Conservation (phyloP, 1,140 invertebrate species). For the Drosophila parvula region DNA sequence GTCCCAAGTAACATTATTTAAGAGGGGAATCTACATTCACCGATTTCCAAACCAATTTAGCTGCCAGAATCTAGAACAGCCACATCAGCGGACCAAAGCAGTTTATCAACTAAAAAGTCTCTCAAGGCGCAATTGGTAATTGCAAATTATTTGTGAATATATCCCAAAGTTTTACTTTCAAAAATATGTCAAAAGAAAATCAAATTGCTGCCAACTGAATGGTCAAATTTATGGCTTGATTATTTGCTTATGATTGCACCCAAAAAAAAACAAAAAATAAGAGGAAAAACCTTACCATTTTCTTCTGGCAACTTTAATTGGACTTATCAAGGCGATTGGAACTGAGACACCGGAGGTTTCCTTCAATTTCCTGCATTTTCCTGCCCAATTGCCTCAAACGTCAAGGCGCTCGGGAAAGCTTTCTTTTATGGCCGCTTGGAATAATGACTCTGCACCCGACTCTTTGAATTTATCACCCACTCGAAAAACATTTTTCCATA, state of each 20-base stretch:
- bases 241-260: slow-evolving; percentile 77
- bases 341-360: slow-evolving; percentile 41
- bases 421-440: slow-evolving; percentile 74
- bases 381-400: slow-evolving; percentile 49
- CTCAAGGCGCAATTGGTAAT: slow-evolving; percentile 58
- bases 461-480: slow-evolving; percentile 82
- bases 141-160: slow-evolving; percentile 71
- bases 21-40: neutral
- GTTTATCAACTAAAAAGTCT: slow-evolving; percentile 68
- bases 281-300: slow-evolving; percentile 44
- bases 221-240: slow-evolving; percentile 79
- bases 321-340: slow-evolving; percentile 71
- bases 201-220: slow-evolving; percentile 51
- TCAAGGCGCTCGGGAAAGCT: slow-evolving; percentile 65
- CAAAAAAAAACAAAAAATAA: neutral
- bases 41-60: neutral
- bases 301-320: slow-evolving; percentile 76
- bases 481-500: slow-evolving; percentile 77
- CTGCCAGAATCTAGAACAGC: slow-evolving; percentile 39
- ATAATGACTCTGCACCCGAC: slow-evolving; percentile 67
- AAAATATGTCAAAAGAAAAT: slow-evolving; percentile 65
- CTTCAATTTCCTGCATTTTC: slow-evolving; percentile 51
- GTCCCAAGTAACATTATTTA: neutral
- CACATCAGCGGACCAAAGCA: slow-evolving; percentile 29
- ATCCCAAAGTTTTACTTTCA: slow-evolving; percentile 62